Conservation (phyloP, 2,797 vertebrate species). For the Sarcoramphus papa region DNA sequence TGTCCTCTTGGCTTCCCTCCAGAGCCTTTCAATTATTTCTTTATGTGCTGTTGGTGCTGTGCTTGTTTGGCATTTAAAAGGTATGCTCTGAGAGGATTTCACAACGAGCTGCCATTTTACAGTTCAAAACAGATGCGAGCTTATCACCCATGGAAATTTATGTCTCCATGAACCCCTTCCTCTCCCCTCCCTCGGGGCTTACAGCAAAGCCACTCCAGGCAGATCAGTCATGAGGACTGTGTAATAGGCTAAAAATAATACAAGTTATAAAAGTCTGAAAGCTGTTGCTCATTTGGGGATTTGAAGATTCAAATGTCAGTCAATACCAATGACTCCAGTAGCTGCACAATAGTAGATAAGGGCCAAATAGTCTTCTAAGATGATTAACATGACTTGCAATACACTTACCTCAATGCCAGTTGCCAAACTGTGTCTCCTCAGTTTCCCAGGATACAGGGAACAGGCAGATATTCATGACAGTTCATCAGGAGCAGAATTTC, state of each 20-base stretch:
- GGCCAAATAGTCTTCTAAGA: not conserved
- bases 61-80: constrained; percentile 64
- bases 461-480: not conserved
- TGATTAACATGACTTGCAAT: not conserved
- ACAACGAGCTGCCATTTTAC: constrained; percentile 67
- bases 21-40: constrained; percentile 75
- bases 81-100: constrained; percentile 65
- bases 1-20: constrained; percentile 63
- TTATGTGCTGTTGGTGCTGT: constrained; percentile 65
- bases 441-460: not conserved
- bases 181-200: constrained; percentile 30
- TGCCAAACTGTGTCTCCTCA: not conserved
- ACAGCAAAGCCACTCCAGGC: constrained; percentile 29
- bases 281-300: constrained; percentile 38
- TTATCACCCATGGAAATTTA: constrained; percentile 61
- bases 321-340: not conserved
- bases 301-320: constrained; percentile 21
- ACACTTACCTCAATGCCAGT: not conserved
- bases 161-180: constrained; percentile 29
- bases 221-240: constrained; percentile 59
- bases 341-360: not conserved
- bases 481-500: not conserved
- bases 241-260: constrained; percentile 72
- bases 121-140: constrained; percentile 65
- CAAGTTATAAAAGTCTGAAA: constrained; percentile 51